These are phyloP conservation scores for Hemiscyllium ocellatum DNA, from an alignment of 2,113 vertebrate species.

Conservation along the genomic window DNA sequence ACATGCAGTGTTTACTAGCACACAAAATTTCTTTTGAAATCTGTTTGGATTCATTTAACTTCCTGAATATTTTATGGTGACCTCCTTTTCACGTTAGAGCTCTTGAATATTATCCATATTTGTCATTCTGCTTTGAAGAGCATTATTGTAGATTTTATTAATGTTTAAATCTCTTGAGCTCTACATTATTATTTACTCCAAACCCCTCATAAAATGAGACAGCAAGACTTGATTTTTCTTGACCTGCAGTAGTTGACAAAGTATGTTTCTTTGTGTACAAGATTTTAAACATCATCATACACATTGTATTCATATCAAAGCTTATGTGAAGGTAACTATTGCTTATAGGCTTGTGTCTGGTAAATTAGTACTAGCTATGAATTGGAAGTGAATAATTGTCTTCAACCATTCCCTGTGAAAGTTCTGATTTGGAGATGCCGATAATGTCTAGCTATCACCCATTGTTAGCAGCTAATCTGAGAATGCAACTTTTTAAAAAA, in stretches of 20 bases:
- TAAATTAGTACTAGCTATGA: background rate
- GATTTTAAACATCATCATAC: background rate
- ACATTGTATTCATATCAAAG: background rate
- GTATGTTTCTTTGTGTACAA: background rate
- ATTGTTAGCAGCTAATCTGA: too few species aligned
- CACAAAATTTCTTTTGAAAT: background rate
- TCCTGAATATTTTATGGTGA: background rate
- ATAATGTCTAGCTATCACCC: too few species aligned
- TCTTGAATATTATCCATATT: background rate
- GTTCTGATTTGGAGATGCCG: background rate
- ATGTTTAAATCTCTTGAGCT: background rate
- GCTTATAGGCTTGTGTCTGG: background rate
- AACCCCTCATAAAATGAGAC: background rate
- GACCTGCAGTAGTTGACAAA: background rate
- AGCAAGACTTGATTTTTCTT: background rate
- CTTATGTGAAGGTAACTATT: background rate
- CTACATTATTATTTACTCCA: background rate
- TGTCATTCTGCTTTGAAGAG: background rate
- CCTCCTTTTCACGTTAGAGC: background rate
- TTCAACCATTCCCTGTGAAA: background rate
- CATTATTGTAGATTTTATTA: background rate
- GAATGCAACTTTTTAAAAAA: too few species aligned
- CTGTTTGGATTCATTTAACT: background rate
- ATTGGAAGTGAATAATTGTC: background rate
- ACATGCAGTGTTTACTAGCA: background rate